Percentiles rank a stretch among this genome's conserved stretches.
phyloP scores from a whole-genome alignment of 2,888 invertebrate species.

The Cosmia trapezina region DNA sequence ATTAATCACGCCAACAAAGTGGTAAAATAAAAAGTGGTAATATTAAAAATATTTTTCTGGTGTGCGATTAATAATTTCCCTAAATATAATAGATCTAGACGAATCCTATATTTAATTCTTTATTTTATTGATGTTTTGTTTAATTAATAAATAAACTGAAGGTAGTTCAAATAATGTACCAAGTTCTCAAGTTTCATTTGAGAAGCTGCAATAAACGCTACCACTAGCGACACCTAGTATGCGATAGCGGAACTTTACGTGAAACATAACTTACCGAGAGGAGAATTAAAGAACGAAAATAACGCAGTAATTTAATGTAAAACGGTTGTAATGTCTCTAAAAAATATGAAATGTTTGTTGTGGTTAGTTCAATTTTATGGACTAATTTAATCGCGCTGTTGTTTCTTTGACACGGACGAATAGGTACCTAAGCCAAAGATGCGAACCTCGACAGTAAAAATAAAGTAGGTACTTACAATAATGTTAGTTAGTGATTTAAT shows the following conservation, averaged over 20 bases:
- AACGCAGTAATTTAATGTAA: background rate
- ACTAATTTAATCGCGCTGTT: background rate
- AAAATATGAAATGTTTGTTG: too few relatives aligned
- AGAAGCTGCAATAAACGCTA: constrained; percentile 57
- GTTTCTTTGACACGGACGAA: background rate
- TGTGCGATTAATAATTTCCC: too few relatives aligned
- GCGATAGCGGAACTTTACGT: constrained; percentile 76
- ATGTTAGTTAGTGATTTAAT: too few relatives aligned
- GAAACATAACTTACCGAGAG: background rate
- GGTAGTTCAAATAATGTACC: background rate
- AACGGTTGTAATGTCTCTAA: background rate
- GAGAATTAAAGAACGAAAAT: background rate
- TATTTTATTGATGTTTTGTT: background rate
- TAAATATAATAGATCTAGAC: too few relatives aligned
- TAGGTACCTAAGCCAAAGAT: too few relatives aligned
- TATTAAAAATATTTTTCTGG: too few relatives aligned
- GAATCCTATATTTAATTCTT: background rate
- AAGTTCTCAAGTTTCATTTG: background rate
- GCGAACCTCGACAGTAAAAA: background rate
- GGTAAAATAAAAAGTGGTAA: too few relatives aligned
- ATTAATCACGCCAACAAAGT: too few relatives aligned
- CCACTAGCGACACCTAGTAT: constrained; percentile 78
- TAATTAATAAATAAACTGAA: background rate
- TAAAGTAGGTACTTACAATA: too few relatives aligned
- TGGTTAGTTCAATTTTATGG: background rate